phyloP scores from a whole-genome alignment of 2,888 invertebrate genomes.

The Neoscelio sp. region DNA sequence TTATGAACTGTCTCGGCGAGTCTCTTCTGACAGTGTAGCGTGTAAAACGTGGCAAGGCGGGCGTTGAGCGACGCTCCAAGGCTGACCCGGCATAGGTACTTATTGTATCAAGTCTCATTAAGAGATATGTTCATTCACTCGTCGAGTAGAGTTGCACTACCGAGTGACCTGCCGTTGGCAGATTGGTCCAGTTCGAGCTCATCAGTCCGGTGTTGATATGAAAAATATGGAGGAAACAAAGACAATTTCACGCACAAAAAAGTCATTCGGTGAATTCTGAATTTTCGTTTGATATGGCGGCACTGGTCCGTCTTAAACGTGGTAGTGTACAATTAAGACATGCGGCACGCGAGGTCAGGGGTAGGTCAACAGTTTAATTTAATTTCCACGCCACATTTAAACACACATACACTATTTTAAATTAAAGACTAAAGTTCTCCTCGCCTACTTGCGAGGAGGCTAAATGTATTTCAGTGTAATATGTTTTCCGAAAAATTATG shows the following conservation, averaged over 20 bases:
- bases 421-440: no score
- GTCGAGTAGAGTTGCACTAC: constrained; percentile 56
- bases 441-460: no score
- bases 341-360: constrained; percentile 85
- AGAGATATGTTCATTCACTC: constrained; percentile 79
- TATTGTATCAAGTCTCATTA: constrained; percentile 83
- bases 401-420: no score
- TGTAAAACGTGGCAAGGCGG: constrained; percentile 69
- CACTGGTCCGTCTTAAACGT: constrained; percentile 83
- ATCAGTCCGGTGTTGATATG: constrained; percentile 10
- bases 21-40: constrained; percentile 48
- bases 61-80: constrained; percentile 78
- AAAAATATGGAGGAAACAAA: constrained; percentile 60
- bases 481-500: no score
- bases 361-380: constrained; percentile 74
- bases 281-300: constrained; percentile 76
- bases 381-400: neutral
- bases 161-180: constrained; percentile 69
- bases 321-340: constrained; percentile 85
- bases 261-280: constrained; percentile 26
- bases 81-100: constrained; percentile 80
- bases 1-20: constrained; percentile 30
- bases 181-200: constrained; percentile 70
- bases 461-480: no score
- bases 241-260: constrained; percentile 11